These are phyloP conservation scores for Hermaeophaga mercurialis DNA, from an alignment of 2,888 invertebrate genomes.

Conservation along the genomic window DNA sequence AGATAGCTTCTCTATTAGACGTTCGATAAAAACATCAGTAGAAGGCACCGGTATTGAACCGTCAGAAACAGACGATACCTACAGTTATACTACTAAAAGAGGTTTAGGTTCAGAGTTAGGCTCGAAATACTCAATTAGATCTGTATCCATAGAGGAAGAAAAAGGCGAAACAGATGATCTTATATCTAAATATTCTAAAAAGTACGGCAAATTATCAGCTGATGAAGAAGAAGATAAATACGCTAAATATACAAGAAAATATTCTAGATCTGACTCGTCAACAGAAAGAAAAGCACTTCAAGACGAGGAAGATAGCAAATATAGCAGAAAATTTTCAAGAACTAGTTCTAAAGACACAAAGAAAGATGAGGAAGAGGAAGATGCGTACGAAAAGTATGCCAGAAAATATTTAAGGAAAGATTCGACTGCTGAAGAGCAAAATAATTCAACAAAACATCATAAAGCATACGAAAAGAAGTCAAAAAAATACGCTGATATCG, in stretches of 20 bases:
- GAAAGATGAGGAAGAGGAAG: constrained; percentile 41
- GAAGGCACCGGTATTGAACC: constrained; percentile 46
- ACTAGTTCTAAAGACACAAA: constrained; percentile 38
- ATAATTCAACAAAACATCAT: constrained; percentile 26
- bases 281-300: constrained; percentile 32
- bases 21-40: constrained; percentile 43
- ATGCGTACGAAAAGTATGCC: constrained; percentile 45
- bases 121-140: constrained; percentile 42
- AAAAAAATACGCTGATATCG: constrained; percentile 38
- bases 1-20: constrained; percentile 47
- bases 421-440: constrained; percentile 32
- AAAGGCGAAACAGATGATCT: constrained; percentile 45
- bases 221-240: constrained; percentile 50
- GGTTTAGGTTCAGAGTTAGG: constrained; percentile 41
- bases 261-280: constrained; percentile 44
- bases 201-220: constrained; percentile 48
- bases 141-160: constrained; percentile 41
- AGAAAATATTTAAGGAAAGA: constrained; percentile 45
- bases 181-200: constrained; percentile 43
- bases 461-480: constrained; percentile 43
- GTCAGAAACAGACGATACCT: constrained; percentile 36
- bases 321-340: constrained; percentile 41
- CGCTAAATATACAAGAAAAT: constrained; percentile 47
- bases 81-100: constrained; percentile 40
- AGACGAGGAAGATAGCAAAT: constrained; percentile 42